Percentiles rank a stretch among this genome's conserved stretches.
These are phyloP conservation scores for Colletes collaris DNA, from an alignment of 2,888 invertebrate genomes.

Conservation along the genomic window DNA sequence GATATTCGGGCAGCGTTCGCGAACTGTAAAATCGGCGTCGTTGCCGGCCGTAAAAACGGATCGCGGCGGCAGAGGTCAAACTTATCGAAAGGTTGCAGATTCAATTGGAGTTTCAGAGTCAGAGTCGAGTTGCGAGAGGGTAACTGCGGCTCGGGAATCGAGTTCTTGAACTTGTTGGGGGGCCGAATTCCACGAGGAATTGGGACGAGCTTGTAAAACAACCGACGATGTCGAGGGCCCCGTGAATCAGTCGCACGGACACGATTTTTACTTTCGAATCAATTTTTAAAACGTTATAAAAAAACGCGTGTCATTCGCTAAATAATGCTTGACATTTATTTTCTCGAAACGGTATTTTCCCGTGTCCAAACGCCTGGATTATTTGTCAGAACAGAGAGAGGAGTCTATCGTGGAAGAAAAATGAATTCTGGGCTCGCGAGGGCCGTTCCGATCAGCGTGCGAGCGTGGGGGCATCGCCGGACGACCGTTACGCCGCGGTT, in stretches of 20 bases:
- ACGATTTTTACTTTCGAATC: background rate
- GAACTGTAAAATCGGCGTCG: conserved; percentile 42
- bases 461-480: background rate
- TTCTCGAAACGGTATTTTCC: too few relatives aligned
- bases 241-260: background rate
- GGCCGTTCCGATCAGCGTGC: too few relatives aligned
- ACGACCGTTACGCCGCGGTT: conserved; percentile 1
- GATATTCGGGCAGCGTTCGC: background rate
- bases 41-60: conserved; percentile 35
- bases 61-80: conserved; percentile 21
- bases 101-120: conserved; percentile 56
- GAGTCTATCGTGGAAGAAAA: too few relatives aligned
- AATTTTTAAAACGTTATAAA: too few relatives aligned
- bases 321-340: too few relatives aligned
- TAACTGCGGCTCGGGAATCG: conserved; percentile 52
- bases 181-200: conserved; percentile 51
- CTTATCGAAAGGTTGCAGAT: conserved; percentile 59
- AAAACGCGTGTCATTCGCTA: too few relatives aligned
- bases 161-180: conserved; percentile 56
- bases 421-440: too few relatives aligned
- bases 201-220: conserved; percentile 35
- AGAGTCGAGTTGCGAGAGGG: conserved; percentile 37
- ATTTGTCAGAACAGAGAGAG: too few relatives aligned
- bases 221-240: conserved; percentile 22
- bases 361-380: too few relatives aligned